A percentile compares a stretch with the other conserved stretches of the same genome.
These are phyloP conservation scores for Ibycter americanus DNA, from an alignment of 2,797 vertebrate species.

Conservation along the genomic window DNA sequence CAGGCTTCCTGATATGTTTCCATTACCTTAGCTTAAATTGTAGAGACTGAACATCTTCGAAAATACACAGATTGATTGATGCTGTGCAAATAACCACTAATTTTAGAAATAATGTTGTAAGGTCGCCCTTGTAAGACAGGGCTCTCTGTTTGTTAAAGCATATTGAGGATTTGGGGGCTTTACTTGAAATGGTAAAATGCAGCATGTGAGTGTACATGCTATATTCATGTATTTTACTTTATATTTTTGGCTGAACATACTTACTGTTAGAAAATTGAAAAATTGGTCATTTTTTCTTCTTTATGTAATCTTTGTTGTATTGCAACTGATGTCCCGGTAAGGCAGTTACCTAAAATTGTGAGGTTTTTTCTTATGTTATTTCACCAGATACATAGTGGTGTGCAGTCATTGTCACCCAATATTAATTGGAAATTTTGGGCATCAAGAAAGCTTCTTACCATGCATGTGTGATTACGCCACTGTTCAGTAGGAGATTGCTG, in stretches of 20 bases:
- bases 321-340: neutral
- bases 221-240: neutral
- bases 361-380: neutral
- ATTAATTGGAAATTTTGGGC: neutral
- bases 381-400: neutral
- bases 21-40: neutral
- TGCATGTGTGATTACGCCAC: neutral
- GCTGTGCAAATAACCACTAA: neutral
- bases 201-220: accelerated
- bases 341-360: neutral
- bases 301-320: neutral
- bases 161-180: neutral
- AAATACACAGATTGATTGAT: neutral
- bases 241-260: neutral
- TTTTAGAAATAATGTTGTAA: neutral
- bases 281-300: neutral
- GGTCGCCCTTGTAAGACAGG: neutral
- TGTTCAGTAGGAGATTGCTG: neutral
- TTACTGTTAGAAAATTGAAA: neutral
- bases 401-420: neutral
- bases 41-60: neutral
- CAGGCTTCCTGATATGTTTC: neutral
- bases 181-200: neutral
- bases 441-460: neutral
- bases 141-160: neutral